Conservation (phyloP, 2,888 invertebrate genomes). For the Panopea generosa region DNA sequence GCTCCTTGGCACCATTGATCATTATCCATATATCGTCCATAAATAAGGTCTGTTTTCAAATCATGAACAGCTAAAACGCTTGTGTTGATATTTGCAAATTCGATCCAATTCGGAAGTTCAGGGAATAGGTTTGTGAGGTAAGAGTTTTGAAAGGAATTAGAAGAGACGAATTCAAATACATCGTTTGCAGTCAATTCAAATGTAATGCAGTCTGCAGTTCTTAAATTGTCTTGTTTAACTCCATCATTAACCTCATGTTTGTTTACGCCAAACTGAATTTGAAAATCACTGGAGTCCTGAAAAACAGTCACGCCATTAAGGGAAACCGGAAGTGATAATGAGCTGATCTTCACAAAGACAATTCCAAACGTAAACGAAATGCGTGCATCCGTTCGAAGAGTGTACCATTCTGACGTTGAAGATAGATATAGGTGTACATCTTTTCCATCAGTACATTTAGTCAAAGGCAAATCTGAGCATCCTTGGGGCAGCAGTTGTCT, state of each 20-base stretch:
- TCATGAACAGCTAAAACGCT: constrained; percentile 9
- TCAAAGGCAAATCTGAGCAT: not conserved
- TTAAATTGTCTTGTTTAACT: not conserved
- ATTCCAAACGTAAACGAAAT: constrained; percentile 6
- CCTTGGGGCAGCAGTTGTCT: constrained; percentile 3
- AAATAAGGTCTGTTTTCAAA: constrained; percentile 13
- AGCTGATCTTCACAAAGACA: constrained; percentile 9
- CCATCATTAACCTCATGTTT: not conserved
- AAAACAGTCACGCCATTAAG: constrained; percentile 7
- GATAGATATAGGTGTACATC: constrained; percentile 3
- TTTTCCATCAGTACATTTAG: constrained; percentile 6
- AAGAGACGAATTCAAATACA: constrained; percentile 7
- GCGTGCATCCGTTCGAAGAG: not conserved
- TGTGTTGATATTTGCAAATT: not conserved
- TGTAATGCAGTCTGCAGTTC: not conserved
- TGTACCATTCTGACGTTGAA: constrained; percentile 9
- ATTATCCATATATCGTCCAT: constrained; percentile 13
- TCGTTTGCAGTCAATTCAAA: constrained; percentile 16
- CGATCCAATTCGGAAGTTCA: constrained; percentile 13
- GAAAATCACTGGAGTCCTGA: not conserved
- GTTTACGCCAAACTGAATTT: not conserved
- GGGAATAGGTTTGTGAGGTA: constrained; percentile 1
- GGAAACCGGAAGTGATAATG: constrained; percentile 15
- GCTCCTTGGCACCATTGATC: constrained; percentile 38
- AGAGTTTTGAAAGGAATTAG: constrained; percentile 9